These are phyloP conservation scores for Melipona bicolor DNA, from an alignment of 2,888 invertebrate genomes.

Conservation along the genomic window DNA sequence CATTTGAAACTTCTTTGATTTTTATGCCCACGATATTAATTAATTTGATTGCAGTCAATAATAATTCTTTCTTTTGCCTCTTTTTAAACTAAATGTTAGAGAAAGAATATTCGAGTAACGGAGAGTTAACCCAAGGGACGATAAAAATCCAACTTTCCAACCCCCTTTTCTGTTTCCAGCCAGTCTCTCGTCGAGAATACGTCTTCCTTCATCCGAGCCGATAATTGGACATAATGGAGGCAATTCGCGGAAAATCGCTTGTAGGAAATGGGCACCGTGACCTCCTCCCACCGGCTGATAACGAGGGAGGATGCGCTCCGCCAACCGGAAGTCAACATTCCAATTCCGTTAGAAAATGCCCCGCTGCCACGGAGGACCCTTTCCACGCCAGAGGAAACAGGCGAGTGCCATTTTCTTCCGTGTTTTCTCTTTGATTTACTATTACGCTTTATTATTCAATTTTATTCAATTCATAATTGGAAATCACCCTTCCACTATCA, in stretches of 20 bases:
- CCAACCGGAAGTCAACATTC: conserved; percentile 63
- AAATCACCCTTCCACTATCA: no score
- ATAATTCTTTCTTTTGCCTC: background rate
- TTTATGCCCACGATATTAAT: background rate
- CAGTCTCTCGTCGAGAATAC: conserved; percentile 44
- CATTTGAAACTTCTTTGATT: background rate
- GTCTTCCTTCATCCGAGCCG: conserved; percentile 76
- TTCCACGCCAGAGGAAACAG: conserved; percentile 19
- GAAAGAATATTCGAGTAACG: background rate
- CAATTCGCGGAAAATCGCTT: conserved; percentile 81
- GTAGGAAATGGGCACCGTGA: conserved; percentile 77
- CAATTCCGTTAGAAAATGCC: conserved; percentile 51
- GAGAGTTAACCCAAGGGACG: background rate
- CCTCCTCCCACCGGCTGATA: conserved; percentile 51
- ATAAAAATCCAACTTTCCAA: conserved; percentile 36
- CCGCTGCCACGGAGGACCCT: conserved; percentile 1
- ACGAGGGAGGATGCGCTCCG: conserved; percentile 58
- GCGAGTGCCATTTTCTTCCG: background rate
- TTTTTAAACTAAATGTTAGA: background rate
- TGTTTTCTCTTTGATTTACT: background rate
- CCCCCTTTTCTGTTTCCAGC: background rate
- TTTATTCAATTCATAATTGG: background rate
- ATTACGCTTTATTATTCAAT: background rate
- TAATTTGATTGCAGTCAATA: background rate
- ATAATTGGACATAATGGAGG: conserved; percentile 82